phyloP scores from a whole-genome alignment of 2,113 vertebrate genomes.

The Origma solitaria region DNA sequence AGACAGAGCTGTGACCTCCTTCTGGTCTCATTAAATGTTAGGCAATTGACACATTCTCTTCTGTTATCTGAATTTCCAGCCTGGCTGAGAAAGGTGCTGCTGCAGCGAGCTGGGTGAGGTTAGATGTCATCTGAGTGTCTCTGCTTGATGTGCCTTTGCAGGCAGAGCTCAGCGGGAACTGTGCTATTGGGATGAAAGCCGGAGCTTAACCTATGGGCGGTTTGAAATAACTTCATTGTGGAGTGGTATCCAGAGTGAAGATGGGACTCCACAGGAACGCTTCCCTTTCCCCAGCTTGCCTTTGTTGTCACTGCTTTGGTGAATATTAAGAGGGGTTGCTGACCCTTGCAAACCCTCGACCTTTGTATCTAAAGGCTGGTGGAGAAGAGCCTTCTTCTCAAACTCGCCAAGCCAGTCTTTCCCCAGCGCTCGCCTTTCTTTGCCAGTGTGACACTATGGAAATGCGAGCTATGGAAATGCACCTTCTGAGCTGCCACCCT shows the following conservation, averaged over 20 bases:
- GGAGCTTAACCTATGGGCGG: conserved; percentile 34
- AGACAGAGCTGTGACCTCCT: neutral
- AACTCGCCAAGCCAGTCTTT: neutral
- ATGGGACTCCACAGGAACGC: conserved; percentile 60
- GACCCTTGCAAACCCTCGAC: conserved; percentile 52
- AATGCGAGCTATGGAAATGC: conserved; percentile 45
- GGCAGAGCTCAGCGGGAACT: conserved; percentile 39
- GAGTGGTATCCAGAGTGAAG: conserved; percentile 58
- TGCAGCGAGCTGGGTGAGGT: conserved; percentile 19
- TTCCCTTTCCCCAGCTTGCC: conserved; percentile 59
- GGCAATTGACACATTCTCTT: neutral
- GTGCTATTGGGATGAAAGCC: conserved; percentile 49
- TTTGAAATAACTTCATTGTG: conserved; percentile 56
- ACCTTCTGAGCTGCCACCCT: conserved; percentile 23
- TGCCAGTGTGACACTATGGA: neutral
- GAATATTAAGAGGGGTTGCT: conserved; percentile 64
- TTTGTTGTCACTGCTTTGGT: conserved; percentile 54
- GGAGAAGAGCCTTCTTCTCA: conserved; percentile 34
- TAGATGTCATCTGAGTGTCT: conserved; percentile 43
- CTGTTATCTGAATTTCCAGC: conserved; percentile 2
- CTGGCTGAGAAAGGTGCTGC: conserved; percentile 44
- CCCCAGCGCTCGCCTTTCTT: neutral
- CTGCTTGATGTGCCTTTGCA: conserved; percentile 51
- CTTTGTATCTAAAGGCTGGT: conserved; percentile 52
- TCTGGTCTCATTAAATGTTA: conserved; percentile 7